Percentiles rank a stretch among this genome's conserved stretches.
phyloP scores from a whole-genome alignment of 2,888 invertebrate species.

The Drosophila nigricruria region DNA sequence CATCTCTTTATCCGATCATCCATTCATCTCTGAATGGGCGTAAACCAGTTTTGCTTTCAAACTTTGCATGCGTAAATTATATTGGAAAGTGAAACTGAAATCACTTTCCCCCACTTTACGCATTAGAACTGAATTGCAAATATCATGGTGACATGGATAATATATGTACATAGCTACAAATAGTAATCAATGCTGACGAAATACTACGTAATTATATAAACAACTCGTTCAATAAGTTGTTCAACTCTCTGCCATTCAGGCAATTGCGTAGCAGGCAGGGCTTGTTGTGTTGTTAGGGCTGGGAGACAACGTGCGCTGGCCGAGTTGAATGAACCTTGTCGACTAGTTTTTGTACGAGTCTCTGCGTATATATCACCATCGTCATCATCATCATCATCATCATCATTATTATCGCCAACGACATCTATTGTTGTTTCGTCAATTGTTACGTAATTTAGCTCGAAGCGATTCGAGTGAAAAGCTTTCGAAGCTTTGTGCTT shows the following conservation, averaged over 20 bases:
- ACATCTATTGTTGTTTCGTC: slow-evolving; percentile 9
- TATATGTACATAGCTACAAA: background rate
- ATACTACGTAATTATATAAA: background rate
- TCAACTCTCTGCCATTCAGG: background rate
- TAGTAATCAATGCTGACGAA: background rate
- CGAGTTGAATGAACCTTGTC: slow-evolving; percentile 19
- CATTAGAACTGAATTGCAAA: background rate
- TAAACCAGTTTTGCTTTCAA: background rate
- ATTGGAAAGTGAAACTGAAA: background rate
- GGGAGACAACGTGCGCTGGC: background rate
- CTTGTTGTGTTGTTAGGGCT: slow-evolving; percentile 1
- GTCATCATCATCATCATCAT: background rate
- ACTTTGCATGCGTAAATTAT: background rate
- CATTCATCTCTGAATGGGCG: background rate
- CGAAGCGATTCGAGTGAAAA: background rate
- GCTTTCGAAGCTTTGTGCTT: slow-evolving; percentile 5
- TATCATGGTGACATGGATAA: too few relatives aligned
- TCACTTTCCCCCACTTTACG: background rate
- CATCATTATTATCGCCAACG: background rate
- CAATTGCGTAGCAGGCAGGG: slow-evolving; percentile 3
- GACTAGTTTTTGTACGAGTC: slow-evolving; percentile 2
- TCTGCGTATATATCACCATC: background rate
- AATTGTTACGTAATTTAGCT: background rate
- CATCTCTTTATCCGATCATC: background rate
- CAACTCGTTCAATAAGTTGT: background rate